Evolutionary conservation across 2,888 invertebrate genomes (phyloP).

Genomic region (Glyphotaelius pellucidus): DNA sequence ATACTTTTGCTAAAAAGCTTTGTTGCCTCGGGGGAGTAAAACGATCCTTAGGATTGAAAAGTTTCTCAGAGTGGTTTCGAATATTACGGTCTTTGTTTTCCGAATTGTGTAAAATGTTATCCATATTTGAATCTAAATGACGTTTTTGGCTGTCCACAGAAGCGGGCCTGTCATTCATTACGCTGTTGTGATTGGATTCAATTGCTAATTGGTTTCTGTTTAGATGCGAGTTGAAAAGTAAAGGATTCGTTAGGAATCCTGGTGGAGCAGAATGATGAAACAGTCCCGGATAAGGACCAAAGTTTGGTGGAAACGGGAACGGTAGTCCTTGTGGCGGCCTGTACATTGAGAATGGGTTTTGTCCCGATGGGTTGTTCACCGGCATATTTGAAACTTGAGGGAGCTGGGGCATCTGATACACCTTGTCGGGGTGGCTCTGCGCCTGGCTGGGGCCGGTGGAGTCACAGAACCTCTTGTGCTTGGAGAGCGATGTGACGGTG

Average conservation of each 20-base stretch:
- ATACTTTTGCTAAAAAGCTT: slow-evolving; percentile 77
- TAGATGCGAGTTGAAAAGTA: slow-evolving; percentile 81
- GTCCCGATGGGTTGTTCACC: slow-evolving; percentile 73
- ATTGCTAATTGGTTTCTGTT: slow-evolving; percentile 76
- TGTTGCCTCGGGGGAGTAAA: slow-evolving; percentile 78
- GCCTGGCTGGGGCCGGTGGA: slow-evolving; percentile 79
- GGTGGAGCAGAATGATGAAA: slow-evolving; percentile 79
- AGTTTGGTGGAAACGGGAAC: slow-evolving; percentile 81
- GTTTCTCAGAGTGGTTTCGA: slow-evolving; percentile 61
- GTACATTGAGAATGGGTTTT: slow-evolving; percentile 85
- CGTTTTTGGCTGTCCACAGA: slow-evolving; percentile 73
- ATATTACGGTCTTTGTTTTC: slow-evolving; percentile 60
- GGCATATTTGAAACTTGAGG: slow-evolving; percentile 73
- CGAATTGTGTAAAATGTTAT: slow-evolving; percentile 43
- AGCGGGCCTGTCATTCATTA: slow-evolving; percentile 74
- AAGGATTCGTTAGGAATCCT: slow-evolving; percentile 79
- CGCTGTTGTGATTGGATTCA: slow-evolving; percentile 76
- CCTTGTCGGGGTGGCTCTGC: slow-evolving; percentile 74
- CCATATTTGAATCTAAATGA: slow-evolving; percentile 51
- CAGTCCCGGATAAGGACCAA: slow-evolving; percentile 79
- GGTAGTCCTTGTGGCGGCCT: slow-evolving; percentile 80
- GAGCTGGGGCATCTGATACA: slow-evolving; percentile 72
- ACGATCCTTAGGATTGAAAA: slow-evolving; percentile 71
- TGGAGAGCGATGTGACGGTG: slow-evolving; percentile 93
- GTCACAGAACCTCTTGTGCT: slow-evolving; percentile 98